Base-by-base conservation (phyloP, 1,140 invertebrate species). In the Philotrypesis tridentata region DNA sequence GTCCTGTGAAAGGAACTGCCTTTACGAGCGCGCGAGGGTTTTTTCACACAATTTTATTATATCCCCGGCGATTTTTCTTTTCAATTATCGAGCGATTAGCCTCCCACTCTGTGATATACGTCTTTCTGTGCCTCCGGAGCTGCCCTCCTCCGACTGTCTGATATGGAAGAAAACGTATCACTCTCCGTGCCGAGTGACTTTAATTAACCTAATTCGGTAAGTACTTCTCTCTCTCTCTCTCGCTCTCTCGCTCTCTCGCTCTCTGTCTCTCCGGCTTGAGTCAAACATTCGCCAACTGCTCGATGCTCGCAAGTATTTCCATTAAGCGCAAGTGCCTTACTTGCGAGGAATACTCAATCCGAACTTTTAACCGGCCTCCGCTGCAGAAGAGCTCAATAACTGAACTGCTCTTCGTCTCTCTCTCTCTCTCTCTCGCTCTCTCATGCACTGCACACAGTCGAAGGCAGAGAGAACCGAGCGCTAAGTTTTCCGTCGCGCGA, bases 161-260 rank as follows among this genome's bases (percentile, higher is more conserved):
- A n/a, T n/a, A n/a, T n/a, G n/a, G n/a, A n/a, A n/a, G n/a, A n/a
- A n/a, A n/a, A n/a, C n/a, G n/a, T n/a, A n/a, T n/a, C n/a, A n/a
- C n/a, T n/a, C n/a, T n/a, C n/a, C n/a, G n/a, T n/a, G n/a, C n/a
- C 2, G 7, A 81, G 61, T 40, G 61, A 81, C 27, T 75, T 81
- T 81, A 81, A 81, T 81, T 75, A 81, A 81, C 79, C 79, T 75
- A 68, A 81, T 81, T 75, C 23, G 27, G 79, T 75, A 75, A 80
- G 71, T 81, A 81, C 71, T 81, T 68, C 55, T 29, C n/a, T n/a
- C n/a, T n/a, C n/a, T n/a, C n/a, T n/a, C n/a, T n/a, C n/a, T n/a
- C n/a, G n/a, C n/a, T n/a, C n/a, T n/a, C n/a, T n/a, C n/a, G n/a
- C n/a, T n/a, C n/a, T n/a, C n/a, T n/a, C n/a, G n/a, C n/a, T n/a